Evolutionary conservation across 2,113 vertebrate species (phyloP).

Genomic region (Pedionomus torquatus): DNA sequence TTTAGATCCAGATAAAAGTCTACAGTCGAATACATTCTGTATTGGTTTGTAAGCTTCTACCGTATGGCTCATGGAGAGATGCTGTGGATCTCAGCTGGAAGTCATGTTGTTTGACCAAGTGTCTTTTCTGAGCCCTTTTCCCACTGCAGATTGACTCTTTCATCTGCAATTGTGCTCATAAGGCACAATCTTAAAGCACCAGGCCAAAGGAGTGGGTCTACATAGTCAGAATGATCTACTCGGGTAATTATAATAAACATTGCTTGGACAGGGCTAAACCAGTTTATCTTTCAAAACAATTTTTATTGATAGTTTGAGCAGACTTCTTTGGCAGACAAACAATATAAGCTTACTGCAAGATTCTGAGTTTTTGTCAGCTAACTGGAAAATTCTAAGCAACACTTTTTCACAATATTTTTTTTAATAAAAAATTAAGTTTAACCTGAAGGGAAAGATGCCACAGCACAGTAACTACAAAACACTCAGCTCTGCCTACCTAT

Average conservation of each 20-base stretch:
- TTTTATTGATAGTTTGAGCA: not conserved
- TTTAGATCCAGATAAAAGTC: not conserved
- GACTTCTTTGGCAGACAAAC: not conserved
- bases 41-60: not conserved
- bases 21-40: not conserved
- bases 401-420: not conserved
- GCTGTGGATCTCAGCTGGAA: not conserved
- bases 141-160: not conserved
- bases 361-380: not conserved
- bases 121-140: not conserved
- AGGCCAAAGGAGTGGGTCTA: not conserved
- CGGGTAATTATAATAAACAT: not conserved
- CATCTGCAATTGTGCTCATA: not conserved
- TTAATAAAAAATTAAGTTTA: not conserved
- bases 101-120: not conserved
- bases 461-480: not conserved
- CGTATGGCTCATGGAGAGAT: rapidly evolving
- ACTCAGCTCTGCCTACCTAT: not conserved
- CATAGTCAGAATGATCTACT: not conserved
- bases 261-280: not conserved
- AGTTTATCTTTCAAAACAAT: not conserved
- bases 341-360: not conserved
- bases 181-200: not conserved
- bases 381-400: not conserved
- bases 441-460: not conserved